Base-by-base conservation (phyloP, 2,797 vertebrate genomes). In the Sternarchorhynchus goeldii region DNA sequence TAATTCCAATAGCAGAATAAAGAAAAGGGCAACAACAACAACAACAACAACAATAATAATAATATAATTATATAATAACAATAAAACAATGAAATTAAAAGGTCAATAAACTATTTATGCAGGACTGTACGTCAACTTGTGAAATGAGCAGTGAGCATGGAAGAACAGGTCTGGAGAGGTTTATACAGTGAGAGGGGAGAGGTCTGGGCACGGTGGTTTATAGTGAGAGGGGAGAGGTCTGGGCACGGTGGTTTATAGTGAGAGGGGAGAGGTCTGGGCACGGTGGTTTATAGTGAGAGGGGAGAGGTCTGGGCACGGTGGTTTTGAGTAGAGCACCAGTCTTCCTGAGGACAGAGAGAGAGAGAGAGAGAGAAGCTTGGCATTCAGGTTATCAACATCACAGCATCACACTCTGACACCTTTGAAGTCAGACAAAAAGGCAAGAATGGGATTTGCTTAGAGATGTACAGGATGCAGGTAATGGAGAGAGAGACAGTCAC, bases 371-470 rank as follows among this genome's bases (percentile, higher is more conserved):
- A 12, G 16, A 21, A 73, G 32, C 53, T 59, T 8, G 5, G 29
- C 39, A 25, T 14, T 50, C 18, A 8, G 39, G 25, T 58, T 56
- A 41, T 75, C 67, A 31, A 70, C 78, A 63, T 70, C 70, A 50
- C 36, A 57, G 66, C 41, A 36, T 50, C 45, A 1, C 14, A 10
- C 17, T 34, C 18, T 36, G 4, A 57, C 18, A 70, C 68, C 53
- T 77, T 77, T 59, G n/a, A 75, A 65, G 59, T 36, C n/a, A 70
- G 58, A 55, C 45, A 20, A 50, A 66, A 79, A 74, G 16, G 70
- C 31, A 59, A 55, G 50, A 45, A 25, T 58, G 55, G 55, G 55
- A 16, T 12, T 65, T n/a, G 59, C 20, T 53, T 55, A 57, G 74
- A 41, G 32, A 31, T 10, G 50, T 31, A 56, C 14, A 71, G 66